phyloP scores from a whole-genome alignment of 2,797 vertebrate species.

The Botia almorhae region DNA sequence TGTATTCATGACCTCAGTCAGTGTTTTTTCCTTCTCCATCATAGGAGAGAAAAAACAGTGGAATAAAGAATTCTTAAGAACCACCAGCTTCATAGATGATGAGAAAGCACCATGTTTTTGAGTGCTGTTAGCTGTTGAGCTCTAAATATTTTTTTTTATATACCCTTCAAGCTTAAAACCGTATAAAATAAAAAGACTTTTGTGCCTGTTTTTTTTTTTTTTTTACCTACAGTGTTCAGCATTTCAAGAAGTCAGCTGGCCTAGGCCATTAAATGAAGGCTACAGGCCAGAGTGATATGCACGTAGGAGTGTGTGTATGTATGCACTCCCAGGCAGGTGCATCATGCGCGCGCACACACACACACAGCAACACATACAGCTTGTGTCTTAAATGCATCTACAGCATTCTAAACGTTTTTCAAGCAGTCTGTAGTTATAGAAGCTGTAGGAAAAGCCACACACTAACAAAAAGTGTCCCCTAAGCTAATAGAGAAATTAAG shows the following conservation, averaged over 20 bases:
- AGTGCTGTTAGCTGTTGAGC: constrained; percentile 44
- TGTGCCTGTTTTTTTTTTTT: constrained; percentile 88
- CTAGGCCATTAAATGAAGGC: constrained; percentile 90
- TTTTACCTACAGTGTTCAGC: constrained; percentile 90
- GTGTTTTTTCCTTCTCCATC: constrained; percentile 71
- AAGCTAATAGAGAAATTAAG: too few species aligned
- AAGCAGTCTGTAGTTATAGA: background rate
- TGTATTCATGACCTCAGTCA: constrained; percentile 68
- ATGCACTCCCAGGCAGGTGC: constrained; percentile 51
- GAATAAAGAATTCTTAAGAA: constrained; percentile 63
- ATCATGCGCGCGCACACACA: constrained; percentile 54
- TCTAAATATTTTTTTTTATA: constrained; percentile 43
- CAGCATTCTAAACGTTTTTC: background rate
- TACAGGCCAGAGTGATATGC: constrained; percentile 89
- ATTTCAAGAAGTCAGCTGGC: constrained; percentile 94
- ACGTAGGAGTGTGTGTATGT: constrained; percentile 67
- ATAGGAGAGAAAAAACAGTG: constrained; percentile 65
- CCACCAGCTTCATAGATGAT: constrained; percentile 48
- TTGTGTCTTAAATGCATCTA: constrained; percentile 63
- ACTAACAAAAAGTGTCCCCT: too few species aligned
- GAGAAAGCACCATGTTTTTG: constrained; percentile 38
- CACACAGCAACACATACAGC: constrained; percentile 11
- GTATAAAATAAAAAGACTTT: constrained; percentile 87
- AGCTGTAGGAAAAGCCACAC: background rate
- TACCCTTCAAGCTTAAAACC: constrained; percentile 68